Evolutionary conservation across 1,140 invertebrate species (phyloP), one percentile per base, ranked within the genome.

Genomic region (Phymorhynchus buccinoides): DNA sequence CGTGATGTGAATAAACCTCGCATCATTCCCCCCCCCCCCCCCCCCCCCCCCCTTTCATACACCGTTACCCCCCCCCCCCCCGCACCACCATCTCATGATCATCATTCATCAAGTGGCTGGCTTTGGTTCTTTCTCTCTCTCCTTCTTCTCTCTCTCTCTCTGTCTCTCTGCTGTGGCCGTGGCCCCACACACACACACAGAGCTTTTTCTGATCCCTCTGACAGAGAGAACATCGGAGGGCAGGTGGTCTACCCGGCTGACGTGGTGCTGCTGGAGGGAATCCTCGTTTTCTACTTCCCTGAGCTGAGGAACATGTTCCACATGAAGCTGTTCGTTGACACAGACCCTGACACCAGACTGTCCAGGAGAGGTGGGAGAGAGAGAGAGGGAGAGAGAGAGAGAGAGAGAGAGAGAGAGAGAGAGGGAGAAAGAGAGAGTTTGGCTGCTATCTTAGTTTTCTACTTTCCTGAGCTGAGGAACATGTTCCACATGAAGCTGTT

Each of bases 291-390:
- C 94, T 99, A 99, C 94, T 98, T 98, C 93, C 96, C 97, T 86
- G 96, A 98, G 92, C 96, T 99, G 81, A 94, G 98, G 84, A 96
- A 99, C 81, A 94, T 99, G 37, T 99, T 99, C 94, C 97, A 99
- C 92, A 99, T 99, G 97, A 99, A 99, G 94, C 94, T 99, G 14
- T 99, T 99, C 95, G 99, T 99, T 37, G 99, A 99, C 91, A 99
- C 98, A 0, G 98, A 99, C 94, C 98, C 98, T 0, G 99, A 99
- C 92, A 99, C 98, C 0, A 95, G 99, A 89, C 94, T 99, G 30
- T 97, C 98, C 2, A 95, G 98, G 90, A 95, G 98, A 96, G 97
- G 97, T 99, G 93, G 90, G 39, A 39, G 22, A 18, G 44, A 18
- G 44, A 18, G 66, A 7, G 71, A 14, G 3, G 32, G 30, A 37